Conservation (phyloP, 92 coral and sea anemone species). For the Palythoa heliodiscus region DNA sequence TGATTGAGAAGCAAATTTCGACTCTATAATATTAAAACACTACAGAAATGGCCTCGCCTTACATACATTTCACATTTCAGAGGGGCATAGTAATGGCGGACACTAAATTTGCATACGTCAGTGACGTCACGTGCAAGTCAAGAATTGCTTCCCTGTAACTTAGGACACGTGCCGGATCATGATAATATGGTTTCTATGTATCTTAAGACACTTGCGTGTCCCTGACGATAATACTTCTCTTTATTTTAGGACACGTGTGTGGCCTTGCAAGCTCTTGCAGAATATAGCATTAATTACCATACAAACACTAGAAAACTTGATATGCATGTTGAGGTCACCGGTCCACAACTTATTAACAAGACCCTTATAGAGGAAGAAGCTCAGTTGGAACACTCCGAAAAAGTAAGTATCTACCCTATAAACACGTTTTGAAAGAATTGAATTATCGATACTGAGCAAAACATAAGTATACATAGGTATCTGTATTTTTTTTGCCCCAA, state of each 20-base stretch:
- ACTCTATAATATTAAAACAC: too few species aligned
- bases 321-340: neutral
- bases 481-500: too few species aligned
- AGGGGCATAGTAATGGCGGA: too few species aligned
- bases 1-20: too few species aligned
- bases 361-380: neutral
- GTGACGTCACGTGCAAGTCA: too few species aligned
- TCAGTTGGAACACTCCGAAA: neutral
- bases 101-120: too few species aligned
- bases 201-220: too few species aligned
- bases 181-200: too few species aligned
- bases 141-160: too few species aligned
- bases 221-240: neutral
- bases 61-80: too few species aligned
- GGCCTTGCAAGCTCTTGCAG: neutral
- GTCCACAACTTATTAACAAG: neutral
- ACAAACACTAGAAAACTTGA: neutral
- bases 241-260: conserved; percentile 18
- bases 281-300: neutral
- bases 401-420: neutral
- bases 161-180: too few species aligned
- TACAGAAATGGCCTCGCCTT: too few species aligned
- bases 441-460: neutral
- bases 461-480: neutral
- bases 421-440: neutral